Conservation (phyloP, 2,888 invertebrate species). For the Liopterus haemorrhoidalis region DNA sequence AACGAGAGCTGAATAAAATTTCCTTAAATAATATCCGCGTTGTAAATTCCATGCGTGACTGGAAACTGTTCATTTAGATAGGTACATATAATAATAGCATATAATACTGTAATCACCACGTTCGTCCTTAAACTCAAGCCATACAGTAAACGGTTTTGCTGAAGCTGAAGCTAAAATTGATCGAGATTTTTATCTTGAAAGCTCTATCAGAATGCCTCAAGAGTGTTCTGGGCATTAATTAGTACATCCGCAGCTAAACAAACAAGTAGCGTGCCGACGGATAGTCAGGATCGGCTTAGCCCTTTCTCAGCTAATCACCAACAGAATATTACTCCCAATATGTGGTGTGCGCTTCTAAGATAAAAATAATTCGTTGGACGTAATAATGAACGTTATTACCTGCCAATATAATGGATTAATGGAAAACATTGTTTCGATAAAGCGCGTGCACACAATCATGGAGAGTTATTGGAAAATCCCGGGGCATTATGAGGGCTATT, state of each 20-base stretch:
- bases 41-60: no score
- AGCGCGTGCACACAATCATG: conserved; percentile 12
- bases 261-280: conserved; percentile 11
- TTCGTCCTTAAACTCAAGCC: no score
- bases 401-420: conserved; percentile 43
- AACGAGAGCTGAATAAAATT: no score
- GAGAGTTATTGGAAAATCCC: conserved; percentile 15
- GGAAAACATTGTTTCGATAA: conserved; percentile 15
- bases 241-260: conserved; percentile 17
- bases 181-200: conserved; percentile 15
- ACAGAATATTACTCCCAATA: conserved; percentile 7
- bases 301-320: conserved; percentile 12
- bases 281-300: conserved; percentile 10
- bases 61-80: no score
- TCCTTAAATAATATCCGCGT: no score
- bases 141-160: no score
- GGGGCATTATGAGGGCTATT: conserved; percentile 16
- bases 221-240: conserved; percentile 15
- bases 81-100: no score
- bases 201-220: conserved; percentile 4
- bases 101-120: no score
- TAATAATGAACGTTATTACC: conserved; percentile 39
- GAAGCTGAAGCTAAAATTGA: background rate
- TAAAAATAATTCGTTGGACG: conserved; percentile 41
- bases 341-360: no score